Conservation (phyloP, 2,113 vertebrate species). For the Amblyopsis rosae region DNA sequence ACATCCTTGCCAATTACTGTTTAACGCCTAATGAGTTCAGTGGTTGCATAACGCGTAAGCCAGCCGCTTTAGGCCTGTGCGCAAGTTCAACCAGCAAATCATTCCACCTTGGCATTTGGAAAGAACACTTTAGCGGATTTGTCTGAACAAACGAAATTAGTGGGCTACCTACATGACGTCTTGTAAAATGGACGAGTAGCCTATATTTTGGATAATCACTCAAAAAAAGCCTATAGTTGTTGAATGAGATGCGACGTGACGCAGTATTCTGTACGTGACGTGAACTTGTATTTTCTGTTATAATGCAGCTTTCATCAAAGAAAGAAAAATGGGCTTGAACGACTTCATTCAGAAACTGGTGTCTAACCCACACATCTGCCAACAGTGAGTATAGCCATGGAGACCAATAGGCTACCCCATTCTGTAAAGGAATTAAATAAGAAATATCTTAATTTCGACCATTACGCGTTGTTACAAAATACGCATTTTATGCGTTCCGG, state of each 20-base stretch:
- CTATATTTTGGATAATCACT: not conserved
- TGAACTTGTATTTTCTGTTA: conserved; percentile 13
- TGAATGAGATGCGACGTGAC: conserved; percentile 9
- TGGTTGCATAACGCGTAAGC: conserved; percentile 65
- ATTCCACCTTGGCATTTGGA: conserved; percentile 7
- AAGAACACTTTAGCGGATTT: conserved; percentile 5
- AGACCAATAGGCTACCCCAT: not conserved
- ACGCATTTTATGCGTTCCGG: not conserved
- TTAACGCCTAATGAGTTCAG: conserved; percentile 34
- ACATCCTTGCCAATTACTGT: not conserved
- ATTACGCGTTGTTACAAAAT: not conserved
- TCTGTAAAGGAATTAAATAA: not conserved
- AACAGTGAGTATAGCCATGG: conserved; percentile 74
- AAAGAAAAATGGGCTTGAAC: conserved; percentile 82
- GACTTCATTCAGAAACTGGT: conserved; percentile 83
- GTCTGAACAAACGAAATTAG: no score
- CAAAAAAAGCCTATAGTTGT: not conserved
- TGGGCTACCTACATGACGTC: not conserved
- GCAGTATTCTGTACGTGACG: conserved; percentile 26
- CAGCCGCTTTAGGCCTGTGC: conserved; percentile 41
- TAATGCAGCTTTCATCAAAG: conserved; percentile 80
- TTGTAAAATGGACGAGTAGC: not conserved
- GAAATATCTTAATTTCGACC: no score
- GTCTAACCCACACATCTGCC: conserved; percentile 79
- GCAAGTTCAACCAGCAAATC: conserved; percentile 23